Percentiles rank a stretch among this genome's conserved stretches.
Evolutionary conservation across 2,888 invertebrate genomes (phyloP).

Genomic region (Lymantria monacha): DNA sequence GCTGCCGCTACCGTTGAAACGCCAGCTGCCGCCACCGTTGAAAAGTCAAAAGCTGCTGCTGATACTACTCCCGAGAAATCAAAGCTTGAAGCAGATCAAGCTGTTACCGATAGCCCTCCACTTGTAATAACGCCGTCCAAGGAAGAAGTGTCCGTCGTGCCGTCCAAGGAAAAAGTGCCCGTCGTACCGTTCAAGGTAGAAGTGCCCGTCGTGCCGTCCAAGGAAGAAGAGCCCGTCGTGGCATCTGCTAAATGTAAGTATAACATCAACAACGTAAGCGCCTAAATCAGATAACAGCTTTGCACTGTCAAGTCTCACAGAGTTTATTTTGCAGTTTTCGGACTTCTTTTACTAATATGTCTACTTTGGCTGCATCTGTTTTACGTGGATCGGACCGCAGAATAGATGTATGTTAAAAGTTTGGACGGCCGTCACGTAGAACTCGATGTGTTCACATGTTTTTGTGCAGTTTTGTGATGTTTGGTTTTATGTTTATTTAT

Average conservation of each 20-base stretch:
- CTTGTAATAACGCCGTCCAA: conserved; percentile 69
- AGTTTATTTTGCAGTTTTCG: conserved; percentile 78
- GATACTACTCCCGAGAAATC: conserved; percentile 35
- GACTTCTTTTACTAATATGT: conserved; percentile 67
- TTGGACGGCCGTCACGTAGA: conserved; percentile 40
- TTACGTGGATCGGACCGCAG: conserved; percentile 44
- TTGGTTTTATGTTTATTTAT: conserved; percentile 77
- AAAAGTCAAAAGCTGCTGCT: not conserved
- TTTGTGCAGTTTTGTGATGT: conserved; percentile 81
- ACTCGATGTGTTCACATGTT: conserved; percentile 53
- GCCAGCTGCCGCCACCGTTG: not conserved
- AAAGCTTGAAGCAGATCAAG: conserved; percentile 30
- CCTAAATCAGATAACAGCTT: conserved; percentile 59
- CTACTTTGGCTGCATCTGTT: conserved; percentile 58
- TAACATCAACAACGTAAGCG: conserved; percentile 27
- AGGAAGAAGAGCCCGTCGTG: conserved; percentile 55
- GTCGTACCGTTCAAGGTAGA: conserved; percentile 64
- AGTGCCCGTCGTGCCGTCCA: conserved; percentile 55
- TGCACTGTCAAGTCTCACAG: conserved; percentile 72
- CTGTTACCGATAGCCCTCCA: conserved; percentile 62
- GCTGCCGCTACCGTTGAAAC: not conserved
- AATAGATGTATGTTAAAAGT: conserved; percentile 18
- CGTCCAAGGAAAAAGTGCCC: conserved; percentile 60
- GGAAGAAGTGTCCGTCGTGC: conserved; percentile 53
- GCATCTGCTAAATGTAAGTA: conserved; percentile 73